These are phyloP conservation scores for Drosophila bipectinata DNA, from an alignment of 1,140 invertebrate genomes.

Conservation along the genomic window DNA sequence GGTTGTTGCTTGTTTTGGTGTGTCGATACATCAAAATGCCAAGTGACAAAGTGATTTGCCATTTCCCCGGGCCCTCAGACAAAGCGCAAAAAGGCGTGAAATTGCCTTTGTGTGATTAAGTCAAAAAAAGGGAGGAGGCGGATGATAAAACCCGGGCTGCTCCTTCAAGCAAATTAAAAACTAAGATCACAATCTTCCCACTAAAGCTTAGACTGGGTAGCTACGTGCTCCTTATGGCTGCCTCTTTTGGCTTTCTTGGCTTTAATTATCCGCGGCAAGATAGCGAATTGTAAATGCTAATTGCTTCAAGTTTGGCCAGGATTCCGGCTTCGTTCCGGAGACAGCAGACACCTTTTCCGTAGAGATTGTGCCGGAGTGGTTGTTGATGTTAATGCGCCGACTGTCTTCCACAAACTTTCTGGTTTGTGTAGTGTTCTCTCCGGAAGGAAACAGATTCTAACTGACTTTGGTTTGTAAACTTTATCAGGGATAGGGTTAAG, in stretches of 20 bases:
- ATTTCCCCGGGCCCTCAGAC: conserved; percentile 21
- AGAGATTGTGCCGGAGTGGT: conserved; percentile 52
- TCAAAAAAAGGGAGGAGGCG: conserved; percentile 32
- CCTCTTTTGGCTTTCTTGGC: conserved; percentile 18
- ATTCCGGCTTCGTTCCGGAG: conserved; percentile 41
- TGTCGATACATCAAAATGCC: conserved; percentile 79
- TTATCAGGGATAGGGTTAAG: neutral
- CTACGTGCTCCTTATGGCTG: conserved; percentile 76
- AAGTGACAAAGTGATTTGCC: conserved; percentile 74
- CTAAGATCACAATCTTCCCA: conserved; percentile 66
- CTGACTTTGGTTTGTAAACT: conserved; percentile 27
- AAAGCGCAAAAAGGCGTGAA: conserved; percentile 80
- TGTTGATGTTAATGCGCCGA: conserved; percentile 63
- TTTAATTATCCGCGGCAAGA: conserved; percentile 61
- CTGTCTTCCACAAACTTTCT: conserved; percentile 54
- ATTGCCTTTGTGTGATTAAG: conserved; percentile 82
- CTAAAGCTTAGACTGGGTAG: conserved; percentile 31
- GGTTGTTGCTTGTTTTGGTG: conserved; percentile 41
- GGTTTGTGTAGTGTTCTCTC: conserved; percentile 30
- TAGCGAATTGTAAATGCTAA: conserved; percentile 75
- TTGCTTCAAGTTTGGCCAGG: conserved; percentile 43
- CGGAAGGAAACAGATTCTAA: conserved; percentile 59
- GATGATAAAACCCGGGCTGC: neutral
- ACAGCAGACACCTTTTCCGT: conserved; percentile 74
- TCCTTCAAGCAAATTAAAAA: conserved; percentile 55